A percentile compares a stretch with the other conserved stretches of the same genome.
Conservation (phyloP, 2,797 vertebrate species). For the Oceanodroma leucorhoa region DNA sequence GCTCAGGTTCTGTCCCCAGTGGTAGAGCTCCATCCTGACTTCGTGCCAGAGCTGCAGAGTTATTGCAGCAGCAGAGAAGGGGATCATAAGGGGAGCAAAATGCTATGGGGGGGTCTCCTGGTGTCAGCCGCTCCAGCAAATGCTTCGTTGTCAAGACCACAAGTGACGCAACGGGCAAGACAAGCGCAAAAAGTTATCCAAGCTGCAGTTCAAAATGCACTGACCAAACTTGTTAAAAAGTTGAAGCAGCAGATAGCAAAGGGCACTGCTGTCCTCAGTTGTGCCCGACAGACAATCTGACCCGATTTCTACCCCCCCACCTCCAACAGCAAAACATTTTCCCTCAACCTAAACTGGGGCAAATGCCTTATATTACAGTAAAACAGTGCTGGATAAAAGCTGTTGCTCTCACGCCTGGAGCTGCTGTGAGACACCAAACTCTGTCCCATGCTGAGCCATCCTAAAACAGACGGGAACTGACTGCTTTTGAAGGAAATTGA, state of each 20-base stretch:
- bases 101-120: not conserved
- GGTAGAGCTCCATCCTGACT: not conserved
- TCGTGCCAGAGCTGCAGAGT: not conserved
- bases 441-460: not conserved
- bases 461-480: not conserved
- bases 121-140: not conserved
- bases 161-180: not conserved
- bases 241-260: not conserved
- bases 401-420: not conserved
- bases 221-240: not conserved
- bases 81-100: not conserved
- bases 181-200: not conserved
- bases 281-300: not conserved
- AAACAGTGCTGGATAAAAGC: not conserved
- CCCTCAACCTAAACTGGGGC: not conserved
- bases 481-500: not conserved
- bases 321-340: not conserved
- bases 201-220: not conserved
- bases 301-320: not conserved
- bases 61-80: not conserved
- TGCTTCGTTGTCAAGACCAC: not conserved
- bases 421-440: fast-evolving
- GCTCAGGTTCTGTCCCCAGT: not conserved
- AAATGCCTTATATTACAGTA: not conserved
- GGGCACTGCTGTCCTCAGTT: not conserved